Evolutionary conservation across 1,140 invertebrate species (phyloP), one percentile per base, ranked within the genome.

Genomic region (Drosophila willistoni): DNA sequence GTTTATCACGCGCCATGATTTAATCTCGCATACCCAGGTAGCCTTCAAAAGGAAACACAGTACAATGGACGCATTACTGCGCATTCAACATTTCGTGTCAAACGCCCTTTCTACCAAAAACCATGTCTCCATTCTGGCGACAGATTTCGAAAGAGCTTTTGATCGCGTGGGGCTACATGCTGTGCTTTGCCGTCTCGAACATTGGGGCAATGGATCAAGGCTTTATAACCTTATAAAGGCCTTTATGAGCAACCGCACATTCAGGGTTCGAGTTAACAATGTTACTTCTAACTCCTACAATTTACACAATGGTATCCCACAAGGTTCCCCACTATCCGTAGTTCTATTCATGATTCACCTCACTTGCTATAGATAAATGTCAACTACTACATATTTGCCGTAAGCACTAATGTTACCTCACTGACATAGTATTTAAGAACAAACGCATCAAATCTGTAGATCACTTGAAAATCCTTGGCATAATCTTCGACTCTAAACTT

Each of bases 321-420:
- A 73, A 33, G 66, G 66, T 14, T 73, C 71, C 13, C 71, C 71
- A 19, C 42, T 73, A 6, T 73, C 71, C 44, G 66, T 73, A 34
- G 68, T 69, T 33, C 42, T 73, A 10, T 73, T 73, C 13, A 69
- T 64, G 39, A 69, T 73, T 73, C 5, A 39, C 59, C 39, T 61
- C 59, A 41, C 59, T 61, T 22, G 59, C 59, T 42, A 61, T 61
- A 42, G 59, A 61, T 41, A 44, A 61, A 61, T 61, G 59, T 42
- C 33, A 61, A 61, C 14, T 42, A 61, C 19, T 61, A 19, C 34
- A 22, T 17, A 60, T 39, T 39, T 39, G 57, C 34, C 57, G 57
- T 10, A 60, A 60, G 36, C 57, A 39, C 29, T 17, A 61, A 29
- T 29, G 29, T 29, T 0, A 44, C 33, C 14, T 61, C 5, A 2